Evolutionary conservation across 2,113 vertebrate genomes (phyloP), one percentile per base, ranked within the genome.

Genomic region (Herpailurus yagouaroundi): DNA sequence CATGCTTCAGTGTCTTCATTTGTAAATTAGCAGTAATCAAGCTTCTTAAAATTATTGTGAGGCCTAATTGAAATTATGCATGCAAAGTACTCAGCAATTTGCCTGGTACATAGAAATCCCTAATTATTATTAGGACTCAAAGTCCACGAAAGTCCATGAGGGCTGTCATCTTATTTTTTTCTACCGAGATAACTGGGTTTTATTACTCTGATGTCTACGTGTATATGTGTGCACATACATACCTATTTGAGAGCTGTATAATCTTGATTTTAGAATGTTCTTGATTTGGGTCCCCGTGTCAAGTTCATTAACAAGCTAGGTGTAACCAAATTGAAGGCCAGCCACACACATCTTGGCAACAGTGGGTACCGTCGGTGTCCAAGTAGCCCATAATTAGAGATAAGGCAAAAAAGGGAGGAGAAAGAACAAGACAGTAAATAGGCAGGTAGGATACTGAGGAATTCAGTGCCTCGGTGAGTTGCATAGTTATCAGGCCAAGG

Each of bases 101-200:
- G 69, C 89, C 68, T 83, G 77, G 76, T 41, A 38, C 69, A 27
- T 48, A 36, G 73, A 63, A 94, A 74, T 25, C 74, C 64, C 14
- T 98, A 68, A 94, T 93, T 93, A 83, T 89, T 97, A 81, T 84
- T 96, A 97, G 80, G 69, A 96, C 60, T 90, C 36, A 90, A 84
- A 91, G 89, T 52, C 74, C 88, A 55, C 85, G 41, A 95, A 92
- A 95, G 63, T 36, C 63, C 9, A 50, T 31, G 57, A 89, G 68
- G 82, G 16, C 45, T 93, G 0, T 86, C 77, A 73, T 91, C 25
- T 87, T 91, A 1, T 76, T 97, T 68, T 48, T 89, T 23, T 2
- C 45, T 36, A 83, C 55, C 7, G 16, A 77, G 50, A 52, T 85
- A 87, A 84, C 41, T 64, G 84, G 14, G 88, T 93, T 95, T 81